These are phyloP conservation scores for Anser brachyrhynchus DNA, from an alignment of 2,113 vertebrate species.

Conservation along the genomic window DNA sequence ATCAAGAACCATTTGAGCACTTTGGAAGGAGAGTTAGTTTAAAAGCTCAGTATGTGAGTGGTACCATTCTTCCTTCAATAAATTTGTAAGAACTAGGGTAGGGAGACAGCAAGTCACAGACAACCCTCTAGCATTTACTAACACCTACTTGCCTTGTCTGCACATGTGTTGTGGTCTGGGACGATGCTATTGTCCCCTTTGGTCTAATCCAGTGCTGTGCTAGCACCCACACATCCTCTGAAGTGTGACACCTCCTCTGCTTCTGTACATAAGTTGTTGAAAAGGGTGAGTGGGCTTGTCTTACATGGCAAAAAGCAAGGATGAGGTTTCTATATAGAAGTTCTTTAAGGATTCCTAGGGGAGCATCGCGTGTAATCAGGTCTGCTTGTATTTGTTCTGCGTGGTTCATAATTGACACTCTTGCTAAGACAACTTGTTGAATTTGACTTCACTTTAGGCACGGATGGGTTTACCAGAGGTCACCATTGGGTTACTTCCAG, in stretches of 20 bases:
- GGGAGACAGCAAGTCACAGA: not conserved
- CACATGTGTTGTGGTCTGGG: accelerated
- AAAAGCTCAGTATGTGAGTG: not conserved
- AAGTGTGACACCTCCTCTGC: not conserved
- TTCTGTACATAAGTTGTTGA: not conserved
- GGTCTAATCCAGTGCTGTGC: not conserved
- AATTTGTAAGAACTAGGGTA: not conserved
- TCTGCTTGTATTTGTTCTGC: not conserved
- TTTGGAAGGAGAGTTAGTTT: not conserved
- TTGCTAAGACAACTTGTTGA: not conserved
- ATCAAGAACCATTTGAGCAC: not conserved
- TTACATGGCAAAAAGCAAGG: not conserved
- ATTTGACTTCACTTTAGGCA: slow-evolving; percentile 74
- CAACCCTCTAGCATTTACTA: not conserved
- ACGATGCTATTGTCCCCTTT: not conserved
- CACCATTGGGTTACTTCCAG: slow-evolving; percentile 87
- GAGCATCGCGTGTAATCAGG: not conserved
- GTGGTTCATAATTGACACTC: not conserved
- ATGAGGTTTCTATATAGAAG: not conserved
- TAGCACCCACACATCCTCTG: not conserved
- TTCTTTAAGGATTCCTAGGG: not conserved
- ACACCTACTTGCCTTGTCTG: not conserved
- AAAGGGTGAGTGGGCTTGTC: not conserved
- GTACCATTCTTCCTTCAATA: not conserved
- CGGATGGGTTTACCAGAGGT: slow-evolving; percentile 90